These are phyloP conservation scores for Melipona quadrifasciata DNA, from an alignment of 1,140 invertebrate genomes.

Conservation along the genomic window DNA sequence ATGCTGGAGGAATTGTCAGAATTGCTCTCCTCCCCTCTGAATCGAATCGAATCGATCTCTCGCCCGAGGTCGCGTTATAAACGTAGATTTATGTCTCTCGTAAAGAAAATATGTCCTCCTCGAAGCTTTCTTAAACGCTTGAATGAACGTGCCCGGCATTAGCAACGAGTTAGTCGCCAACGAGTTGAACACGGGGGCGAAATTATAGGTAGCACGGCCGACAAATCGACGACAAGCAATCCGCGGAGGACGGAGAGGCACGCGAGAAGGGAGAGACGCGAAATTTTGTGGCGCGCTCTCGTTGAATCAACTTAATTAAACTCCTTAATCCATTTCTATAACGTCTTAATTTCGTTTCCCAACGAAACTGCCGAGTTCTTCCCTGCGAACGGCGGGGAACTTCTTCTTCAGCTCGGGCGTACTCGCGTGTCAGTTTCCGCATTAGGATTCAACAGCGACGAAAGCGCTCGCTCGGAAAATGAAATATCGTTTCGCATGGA, in stretches of 20 bases:
- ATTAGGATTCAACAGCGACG: constrained; percentile 53
- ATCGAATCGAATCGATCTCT: background rate
- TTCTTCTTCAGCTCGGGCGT: constrained; percentile 40
- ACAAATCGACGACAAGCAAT: constrained; percentile 50
- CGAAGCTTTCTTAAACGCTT: background rate
- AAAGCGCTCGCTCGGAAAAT: constrained; percentile 54
- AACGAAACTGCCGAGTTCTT: constrained; percentile 55
- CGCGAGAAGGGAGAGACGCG: background rate
- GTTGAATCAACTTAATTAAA: constrained; percentile 71
- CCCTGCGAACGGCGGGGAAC: constrained; percentile 28
- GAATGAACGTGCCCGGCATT: background rate
- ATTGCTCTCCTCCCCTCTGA: background rate
- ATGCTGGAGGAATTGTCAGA: background rate
- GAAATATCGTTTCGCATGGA: constrained; percentile 56
- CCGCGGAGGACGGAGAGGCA: background rate
- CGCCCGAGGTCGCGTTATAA: background rate
- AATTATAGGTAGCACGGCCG: constrained; percentile 17
- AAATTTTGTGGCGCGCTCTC: constrained; percentile 49
- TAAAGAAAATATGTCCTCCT: background rate
- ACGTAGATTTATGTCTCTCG: background rate
- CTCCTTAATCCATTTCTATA: constrained; percentile 70
- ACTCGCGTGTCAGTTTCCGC: constrained; percentile 63
- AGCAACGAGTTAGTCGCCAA: too few relatives aligned
- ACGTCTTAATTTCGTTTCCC: constrained; percentile 65
- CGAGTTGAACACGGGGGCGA: background rate